A percentile compares a stretch with the other conserved stretches of the same genome.
Evolutionary conservation across 2,113 vertebrate genomes (phyloP).

Genomic region (Elanoides forficatus): DNA sequence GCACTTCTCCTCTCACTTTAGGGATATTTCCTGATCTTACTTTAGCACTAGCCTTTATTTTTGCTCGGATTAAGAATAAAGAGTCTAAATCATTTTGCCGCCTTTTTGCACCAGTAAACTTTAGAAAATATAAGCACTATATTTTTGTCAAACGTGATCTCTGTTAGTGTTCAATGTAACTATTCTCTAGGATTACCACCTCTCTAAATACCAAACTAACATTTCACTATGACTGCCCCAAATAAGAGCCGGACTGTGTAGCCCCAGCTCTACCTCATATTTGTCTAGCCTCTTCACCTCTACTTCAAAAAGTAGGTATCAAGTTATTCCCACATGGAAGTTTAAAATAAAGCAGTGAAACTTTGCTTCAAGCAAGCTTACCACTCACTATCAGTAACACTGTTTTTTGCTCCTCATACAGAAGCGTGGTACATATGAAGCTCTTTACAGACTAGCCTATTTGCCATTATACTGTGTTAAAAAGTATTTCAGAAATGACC

Average conservation of each 20-base stretch:
- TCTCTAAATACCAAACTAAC: not conserved
- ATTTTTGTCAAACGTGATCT: not conserved
- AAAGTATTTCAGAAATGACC: not conserved
- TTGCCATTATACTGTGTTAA: not conserved
- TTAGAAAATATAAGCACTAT: conserved; percentile 4
- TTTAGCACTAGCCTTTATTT: conserved; percentile 48
- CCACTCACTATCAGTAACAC: not conserved
- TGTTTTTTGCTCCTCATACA: not conserved
- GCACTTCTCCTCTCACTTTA: conserved; percentile 20
- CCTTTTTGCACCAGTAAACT: conserved; percentile 31
- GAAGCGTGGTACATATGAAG: not conserved
- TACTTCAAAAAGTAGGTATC: not conserved
- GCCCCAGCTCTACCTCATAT: not conserved
- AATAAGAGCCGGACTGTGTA: not conserved
- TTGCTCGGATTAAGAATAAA: conserved; percentile 18
- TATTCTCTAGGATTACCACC: not conserved
- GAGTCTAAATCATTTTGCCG: conserved; percentile 9
- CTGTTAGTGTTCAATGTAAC: not conserved
- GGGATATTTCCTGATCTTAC: conserved; percentile 40
- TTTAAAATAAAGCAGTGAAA: not conserved
- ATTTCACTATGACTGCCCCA: not conserved
- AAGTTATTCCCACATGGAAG: not conserved
- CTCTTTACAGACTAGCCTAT: not conserved
- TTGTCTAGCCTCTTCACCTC: not conserved
- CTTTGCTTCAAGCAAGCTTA: not conserved